Evolutionary conservation across 53 echinoderm and acorn worm genomes (phyloP).

Genomic region (Holothuria scabra): DNA sequence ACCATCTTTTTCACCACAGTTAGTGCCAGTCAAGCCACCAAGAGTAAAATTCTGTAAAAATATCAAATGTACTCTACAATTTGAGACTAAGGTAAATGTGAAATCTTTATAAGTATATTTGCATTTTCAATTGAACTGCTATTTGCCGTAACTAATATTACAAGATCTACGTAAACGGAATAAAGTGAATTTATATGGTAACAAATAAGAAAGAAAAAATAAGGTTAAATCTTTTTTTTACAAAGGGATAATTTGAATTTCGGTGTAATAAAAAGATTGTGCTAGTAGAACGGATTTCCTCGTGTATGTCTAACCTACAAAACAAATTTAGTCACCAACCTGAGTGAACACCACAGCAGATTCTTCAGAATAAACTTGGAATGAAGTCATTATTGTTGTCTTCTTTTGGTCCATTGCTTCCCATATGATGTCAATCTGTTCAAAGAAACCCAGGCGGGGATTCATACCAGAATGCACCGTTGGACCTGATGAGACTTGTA

Average conservation of each 20-base stretch:
- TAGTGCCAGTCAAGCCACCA: constrained; percentile 13
- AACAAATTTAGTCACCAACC: background rate
- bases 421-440: constrained; percentile 31
- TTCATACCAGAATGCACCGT: background rate
- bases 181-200: no score
- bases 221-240: no score
- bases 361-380: constrained; percentile 20
- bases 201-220: no score
- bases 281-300: no score
- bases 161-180: no score
- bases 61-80: background rate
- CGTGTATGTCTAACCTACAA: no score
- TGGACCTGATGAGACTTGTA: background rate
- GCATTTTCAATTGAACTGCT: no score
- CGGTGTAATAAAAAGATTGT: no score
- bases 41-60: constrained; percentile 31
- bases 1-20: background rate
- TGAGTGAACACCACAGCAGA: constrained; percentile 41
- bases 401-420: background rate
- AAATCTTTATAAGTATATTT: no score
- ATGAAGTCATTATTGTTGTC: constrained; percentile 19
- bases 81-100: no score
- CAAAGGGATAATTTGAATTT: no score
- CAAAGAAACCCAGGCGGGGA: constrained; percentile 12
- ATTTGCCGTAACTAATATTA: no score